These are phyloP conservation scores for Druceiella hillmani DNA, from an alignment of 2,888 invertebrate genomes.

Conservation along the genomic window DNA sequence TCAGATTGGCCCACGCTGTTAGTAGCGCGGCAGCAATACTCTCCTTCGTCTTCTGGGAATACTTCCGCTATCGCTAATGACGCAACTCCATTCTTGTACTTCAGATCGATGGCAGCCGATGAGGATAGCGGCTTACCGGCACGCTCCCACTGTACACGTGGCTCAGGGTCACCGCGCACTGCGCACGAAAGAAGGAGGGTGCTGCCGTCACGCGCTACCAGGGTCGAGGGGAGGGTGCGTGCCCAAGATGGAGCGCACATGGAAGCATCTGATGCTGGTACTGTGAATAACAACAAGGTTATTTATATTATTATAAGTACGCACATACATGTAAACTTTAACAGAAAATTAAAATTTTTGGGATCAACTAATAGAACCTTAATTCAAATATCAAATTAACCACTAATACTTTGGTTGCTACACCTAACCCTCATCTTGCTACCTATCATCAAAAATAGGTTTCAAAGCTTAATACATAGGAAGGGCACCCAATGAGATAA, in stretches of 20 bases:
- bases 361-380: not conserved
- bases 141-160: constrained; percentile 86
- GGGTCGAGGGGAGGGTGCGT: constrained; percentile 65
- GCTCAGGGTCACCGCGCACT: constrained; percentile 90
- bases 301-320: not conserved
- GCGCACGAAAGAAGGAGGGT: constrained; percentile 75
- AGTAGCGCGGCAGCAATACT: constrained; percentile 84
- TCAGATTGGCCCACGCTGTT: constrained; percentile 85
- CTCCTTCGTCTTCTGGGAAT: constrained; percentile 92
- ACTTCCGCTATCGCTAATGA: constrained; percentile 86
- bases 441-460: no score
- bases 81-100: constrained; percentile 87
- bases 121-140: constrained; percentile 68
- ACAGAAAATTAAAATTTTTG: not conserved
- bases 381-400: no score
- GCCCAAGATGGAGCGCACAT: constrained; percentile 87
- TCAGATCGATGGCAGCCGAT: constrained; percentile 82
- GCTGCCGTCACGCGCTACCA: constrained; percentile 84
- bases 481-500: no score
- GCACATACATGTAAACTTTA: constrained; percentile 1
- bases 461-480: no score
- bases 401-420: no score
- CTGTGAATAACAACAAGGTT: constrained; percentile 39
- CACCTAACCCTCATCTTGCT: no score
- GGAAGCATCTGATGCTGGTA: constrained; percentile 78